Percentiles rank a stretch among this genome's conserved stretches.
Evolutionary conservation across 2,113 vertebrate species (phyloP).

Genomic region (Sphaerodactylus townsendi): DNA sequence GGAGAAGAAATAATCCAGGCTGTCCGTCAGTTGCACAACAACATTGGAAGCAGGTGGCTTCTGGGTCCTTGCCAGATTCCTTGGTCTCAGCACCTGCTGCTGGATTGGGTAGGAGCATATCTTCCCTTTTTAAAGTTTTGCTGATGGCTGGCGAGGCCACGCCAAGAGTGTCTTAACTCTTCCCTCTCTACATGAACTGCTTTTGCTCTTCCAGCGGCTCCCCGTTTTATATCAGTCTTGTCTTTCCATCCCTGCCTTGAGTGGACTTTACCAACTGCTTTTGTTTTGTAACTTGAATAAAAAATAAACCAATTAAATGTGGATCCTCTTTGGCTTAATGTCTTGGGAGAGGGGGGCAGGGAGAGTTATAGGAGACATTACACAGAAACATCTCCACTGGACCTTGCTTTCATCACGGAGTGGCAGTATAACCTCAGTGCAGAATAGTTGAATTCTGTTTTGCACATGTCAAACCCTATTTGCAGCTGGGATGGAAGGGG

Average conservation of each 20-base stretch:
- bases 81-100: conserved; percentile 43
- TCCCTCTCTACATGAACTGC: conserved; percentile 39
- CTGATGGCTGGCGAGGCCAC: conserved; percentile 67
- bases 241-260: conserved; percentile 44
- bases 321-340: background rate
- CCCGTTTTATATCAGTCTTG: conserved; percentile 56
- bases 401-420: background rate
- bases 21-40: background rate
- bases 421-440: background rate
- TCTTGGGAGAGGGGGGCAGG: background rate
- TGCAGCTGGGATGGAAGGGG: no score
- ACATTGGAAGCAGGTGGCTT: conserved; percentile 30
- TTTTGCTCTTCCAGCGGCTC: conserved; percentile 39
- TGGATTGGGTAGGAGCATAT: conserved; percentile 47
- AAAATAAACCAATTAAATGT: conserved; percentile 48
- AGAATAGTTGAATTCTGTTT: background rate
- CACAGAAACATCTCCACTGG: background rate
- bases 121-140: conserved; percentile 48
- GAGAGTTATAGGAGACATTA: background rate
- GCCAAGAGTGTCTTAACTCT: conserved; percentile 79
- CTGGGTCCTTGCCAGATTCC: conserved; percentile 25
- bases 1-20: background rate
- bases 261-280: conserved; percentile 54
- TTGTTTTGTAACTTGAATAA: conserved; percentile 53
- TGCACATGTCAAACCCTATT: background rate